Evolutionary conservation across 2,113 vertebrate genomes (phyloP).

Genomic region (Hyperopisus bebe): DNA sequence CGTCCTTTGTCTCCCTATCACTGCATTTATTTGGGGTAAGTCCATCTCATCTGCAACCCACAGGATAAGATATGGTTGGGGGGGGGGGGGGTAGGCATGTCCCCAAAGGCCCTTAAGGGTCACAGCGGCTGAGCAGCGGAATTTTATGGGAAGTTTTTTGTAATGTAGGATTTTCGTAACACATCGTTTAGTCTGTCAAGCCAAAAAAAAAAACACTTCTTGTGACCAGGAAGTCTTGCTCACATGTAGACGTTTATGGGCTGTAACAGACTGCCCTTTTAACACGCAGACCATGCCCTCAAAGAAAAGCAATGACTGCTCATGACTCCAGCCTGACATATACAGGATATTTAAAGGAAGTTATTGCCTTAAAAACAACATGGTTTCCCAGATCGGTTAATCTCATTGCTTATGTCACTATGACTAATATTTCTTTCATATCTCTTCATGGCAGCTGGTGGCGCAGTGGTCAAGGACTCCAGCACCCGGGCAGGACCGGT

Average conservation of each 20-base stretch:
- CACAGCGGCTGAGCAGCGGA: background rate
- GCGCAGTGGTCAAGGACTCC: background rate
- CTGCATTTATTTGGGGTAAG: conserved; percentile 4
- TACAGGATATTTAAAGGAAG: background rate
- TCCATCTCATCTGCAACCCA: background rate
- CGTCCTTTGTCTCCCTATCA: background rate
- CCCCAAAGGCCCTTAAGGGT: background rate
- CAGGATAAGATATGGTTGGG: background rate
- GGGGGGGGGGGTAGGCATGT: background rate
- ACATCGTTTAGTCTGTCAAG: background rate
- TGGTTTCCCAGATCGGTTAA: background rate
- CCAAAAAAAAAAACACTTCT: background rate
- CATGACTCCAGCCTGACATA: background rate
- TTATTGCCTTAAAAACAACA: background rate
- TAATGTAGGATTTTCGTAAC: background rate
- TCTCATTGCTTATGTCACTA: background rate
- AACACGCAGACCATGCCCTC: background rate
- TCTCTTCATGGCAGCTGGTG: background rate
- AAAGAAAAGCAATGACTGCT: background rate
- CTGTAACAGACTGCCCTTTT: background rate
- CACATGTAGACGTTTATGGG: background rate
- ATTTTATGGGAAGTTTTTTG: background rate
- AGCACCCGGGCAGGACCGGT: background rate
- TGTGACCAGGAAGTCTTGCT: background rate
- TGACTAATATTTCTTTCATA: background rate